Percentiles rank a stretch among this genome's conserved stretches.
Conservation (phyloP, 2,797 vertebrate species). For the Pogonophryne albipinna region DNA sequence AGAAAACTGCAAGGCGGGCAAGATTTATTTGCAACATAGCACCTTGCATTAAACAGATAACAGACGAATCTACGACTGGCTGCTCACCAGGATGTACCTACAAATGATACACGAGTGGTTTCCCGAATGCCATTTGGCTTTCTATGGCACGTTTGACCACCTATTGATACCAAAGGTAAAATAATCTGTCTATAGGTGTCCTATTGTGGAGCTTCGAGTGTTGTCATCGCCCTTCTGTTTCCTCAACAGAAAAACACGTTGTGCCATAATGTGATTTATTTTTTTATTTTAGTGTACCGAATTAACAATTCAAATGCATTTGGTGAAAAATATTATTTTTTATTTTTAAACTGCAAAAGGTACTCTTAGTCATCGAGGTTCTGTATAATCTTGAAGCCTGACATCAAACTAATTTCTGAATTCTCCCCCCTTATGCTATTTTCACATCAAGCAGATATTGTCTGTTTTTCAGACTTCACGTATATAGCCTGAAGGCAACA, state of each 20-base stretch:
- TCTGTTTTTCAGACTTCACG: not conserved
- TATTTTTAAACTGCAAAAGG: not conserved
- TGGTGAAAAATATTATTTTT: not conserved
- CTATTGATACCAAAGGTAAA: not conserved
- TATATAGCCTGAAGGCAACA: not conserved
- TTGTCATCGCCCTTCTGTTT: not conserved
- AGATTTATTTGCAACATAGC: slow-evolving; percentile 46
- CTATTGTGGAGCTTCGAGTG: not conserved
- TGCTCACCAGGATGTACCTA: not conserved
- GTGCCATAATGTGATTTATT: not conserved
- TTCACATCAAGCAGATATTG: not conserved
- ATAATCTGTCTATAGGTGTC: not conserved
- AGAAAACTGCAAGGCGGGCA: slow-evolving; percentile 50
- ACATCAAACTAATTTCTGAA: slow-evolving; percentile 1
- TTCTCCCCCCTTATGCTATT: not conserved
- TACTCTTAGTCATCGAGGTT: not conserved
- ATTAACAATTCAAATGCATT: no score
- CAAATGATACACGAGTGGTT: not conserved
- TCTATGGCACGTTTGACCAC: not conserved
- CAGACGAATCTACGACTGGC: slow-evolving; percentile 48
- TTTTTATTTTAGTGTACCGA: not conserved
- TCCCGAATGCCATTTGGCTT: not conserved
- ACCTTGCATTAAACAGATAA: slow-evolving; percentile 45
- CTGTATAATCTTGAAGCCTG: not conserved
- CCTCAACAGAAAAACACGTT: not conserved